A percentile compares a stretch with the other conserved stretches of the same genome.
Evolutionary conservation across 2,797 vertebrate species (phyloP).

Genomic region (Podarcis siculus): DNA sequence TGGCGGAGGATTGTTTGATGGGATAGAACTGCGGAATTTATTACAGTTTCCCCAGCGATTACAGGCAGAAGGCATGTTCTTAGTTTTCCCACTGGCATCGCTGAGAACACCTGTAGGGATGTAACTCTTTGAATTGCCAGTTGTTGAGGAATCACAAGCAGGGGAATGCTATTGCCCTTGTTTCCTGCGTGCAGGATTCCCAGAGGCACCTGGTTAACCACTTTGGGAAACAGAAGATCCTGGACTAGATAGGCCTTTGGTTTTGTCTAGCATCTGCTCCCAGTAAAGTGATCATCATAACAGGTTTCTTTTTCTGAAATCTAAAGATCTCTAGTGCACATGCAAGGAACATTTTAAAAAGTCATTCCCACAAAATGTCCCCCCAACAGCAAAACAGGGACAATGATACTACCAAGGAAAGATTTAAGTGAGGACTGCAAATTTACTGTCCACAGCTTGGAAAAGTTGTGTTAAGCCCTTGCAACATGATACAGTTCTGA

Average conservation of each 20-base stretch:
- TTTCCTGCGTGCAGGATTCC: neutral
- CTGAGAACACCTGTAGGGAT: conserved; percentile 40
- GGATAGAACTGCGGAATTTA: conserved; percentile 27
- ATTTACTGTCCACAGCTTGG: neutral
- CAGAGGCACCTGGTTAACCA: neutral
- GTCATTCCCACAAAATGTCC: neutral
- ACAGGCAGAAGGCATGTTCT: conserved; percentile 33
- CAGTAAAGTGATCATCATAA: too few relatives aligned
- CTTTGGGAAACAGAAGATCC: too few relatives aligned
- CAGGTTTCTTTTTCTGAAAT: neutral
- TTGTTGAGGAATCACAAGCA: neutral
- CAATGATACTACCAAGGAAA: neutral
- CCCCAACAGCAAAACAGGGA: neutral
- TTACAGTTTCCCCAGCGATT: conserved; percentile 31
- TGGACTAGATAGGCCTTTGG: neutral
- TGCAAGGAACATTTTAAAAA: neutral
- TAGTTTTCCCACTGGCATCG: conserved; percentile 9
- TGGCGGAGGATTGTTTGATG: conserved; percentile 11
- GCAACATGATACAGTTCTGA: too few relatives aligned
- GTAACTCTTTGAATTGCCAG: neutral
- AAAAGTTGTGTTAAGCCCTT: too few relatives aligned
- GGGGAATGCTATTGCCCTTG: neutral
- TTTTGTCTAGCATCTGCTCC: too few relatives aligned
- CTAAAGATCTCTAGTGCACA: neutral
- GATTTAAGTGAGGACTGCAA: too few relatives aligned